A percentile compares a stretch with the other conserved stretches of the same genome.
phyloP scores from a whole-genome alignment of 2,113 vertebrate genomes.

The Casuarius casuarius region DNA sequence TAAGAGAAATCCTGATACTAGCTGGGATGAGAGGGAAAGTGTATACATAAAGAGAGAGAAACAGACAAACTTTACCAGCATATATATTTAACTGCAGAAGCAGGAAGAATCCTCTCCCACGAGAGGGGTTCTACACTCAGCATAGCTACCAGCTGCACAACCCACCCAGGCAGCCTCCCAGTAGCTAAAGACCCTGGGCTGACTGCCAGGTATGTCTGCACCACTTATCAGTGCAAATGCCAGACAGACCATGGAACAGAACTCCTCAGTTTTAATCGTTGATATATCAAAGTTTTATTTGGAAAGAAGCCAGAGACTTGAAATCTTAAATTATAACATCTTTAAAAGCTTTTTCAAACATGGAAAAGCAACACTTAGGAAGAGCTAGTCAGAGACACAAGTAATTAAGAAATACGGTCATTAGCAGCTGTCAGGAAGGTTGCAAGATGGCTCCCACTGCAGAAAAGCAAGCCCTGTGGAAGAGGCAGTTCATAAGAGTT shows the following conservation, averaged over 20 bases:
- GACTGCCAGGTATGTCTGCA: constrained; percentile 43
- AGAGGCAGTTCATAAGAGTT: constrained; percentile 49
- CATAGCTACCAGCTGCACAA: neutral
- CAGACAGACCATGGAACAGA: constrained; percentile 17
- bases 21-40: neutral
- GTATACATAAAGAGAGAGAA: neutral
- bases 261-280: constrained; percentile 30
- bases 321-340: constrained; percentile 37
- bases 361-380: neutral
- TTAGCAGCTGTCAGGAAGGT: constrained; percentile 45
- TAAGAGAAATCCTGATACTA: neutral
- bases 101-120: neutral
- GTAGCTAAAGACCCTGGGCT: constrained; percentile 28
- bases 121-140: neutral
- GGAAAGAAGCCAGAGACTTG: constrained; percentile 47
- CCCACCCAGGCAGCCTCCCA: neutral
- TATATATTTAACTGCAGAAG: neutral
- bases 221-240: constrained; percentile 42
- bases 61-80: neutral
- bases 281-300: constrained; percentile 26
- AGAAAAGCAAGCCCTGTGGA: constrained; percentile 5
- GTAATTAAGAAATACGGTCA: constrained; percentile 40
- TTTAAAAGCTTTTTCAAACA: constrained; percentile 50
- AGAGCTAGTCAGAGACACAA: constrained; percentile 35
- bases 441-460: constrained; percentile 38